Percentiles rank a stretch among this genome's conserved stretches.
Conservation (phyloP, 2,797 vertebrate genomes). For the Manis javanica region DNA sequence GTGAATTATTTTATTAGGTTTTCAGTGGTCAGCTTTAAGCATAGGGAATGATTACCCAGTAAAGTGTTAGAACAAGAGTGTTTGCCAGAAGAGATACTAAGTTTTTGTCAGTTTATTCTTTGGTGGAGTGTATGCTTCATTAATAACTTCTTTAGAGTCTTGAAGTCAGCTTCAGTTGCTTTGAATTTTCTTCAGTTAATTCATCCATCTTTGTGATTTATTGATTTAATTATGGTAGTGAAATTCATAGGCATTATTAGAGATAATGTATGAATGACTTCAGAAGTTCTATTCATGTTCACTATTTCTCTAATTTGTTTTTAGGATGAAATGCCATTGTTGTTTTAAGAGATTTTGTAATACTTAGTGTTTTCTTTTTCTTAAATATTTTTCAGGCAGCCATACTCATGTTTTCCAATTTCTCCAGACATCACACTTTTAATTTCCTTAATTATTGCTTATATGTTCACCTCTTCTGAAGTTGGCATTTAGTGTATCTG, state of each 20-base stretch:
- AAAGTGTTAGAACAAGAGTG: not conserved
- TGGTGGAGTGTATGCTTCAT: not conserved
- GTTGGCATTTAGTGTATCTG: not conserved
- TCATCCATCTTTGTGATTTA: not conserved
- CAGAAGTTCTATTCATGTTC: not conserved
- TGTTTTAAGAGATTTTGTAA: constrained; percentile 29
- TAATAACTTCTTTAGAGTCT: constrained; percentile 44
- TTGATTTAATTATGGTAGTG: constrained; percentile 14
- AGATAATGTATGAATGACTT: not conserved
- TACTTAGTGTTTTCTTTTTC: not conserved
- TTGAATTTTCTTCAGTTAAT: constrained; percentile 30
- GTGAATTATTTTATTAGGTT: not conserved
- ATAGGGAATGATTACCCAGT: not conserved
- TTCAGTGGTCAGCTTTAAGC: not conserved
- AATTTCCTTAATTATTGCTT: not conserved
- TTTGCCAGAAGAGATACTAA: constrained; percentile 18
- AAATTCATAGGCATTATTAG: not conserved
- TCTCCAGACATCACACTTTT: not conserved
- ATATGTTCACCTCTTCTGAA: not conserved
- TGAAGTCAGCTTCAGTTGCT: constrained; percentile 42
- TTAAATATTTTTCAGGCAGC: not conserved
- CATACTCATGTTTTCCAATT: not conserved
- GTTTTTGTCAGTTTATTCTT: not conserved
- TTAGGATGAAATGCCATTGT: not conserved
- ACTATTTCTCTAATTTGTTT: not conserved